Base-by-base conservation (phyloP, 2,113 vertebrate genomes). In the Lonchura striata region DNA sequence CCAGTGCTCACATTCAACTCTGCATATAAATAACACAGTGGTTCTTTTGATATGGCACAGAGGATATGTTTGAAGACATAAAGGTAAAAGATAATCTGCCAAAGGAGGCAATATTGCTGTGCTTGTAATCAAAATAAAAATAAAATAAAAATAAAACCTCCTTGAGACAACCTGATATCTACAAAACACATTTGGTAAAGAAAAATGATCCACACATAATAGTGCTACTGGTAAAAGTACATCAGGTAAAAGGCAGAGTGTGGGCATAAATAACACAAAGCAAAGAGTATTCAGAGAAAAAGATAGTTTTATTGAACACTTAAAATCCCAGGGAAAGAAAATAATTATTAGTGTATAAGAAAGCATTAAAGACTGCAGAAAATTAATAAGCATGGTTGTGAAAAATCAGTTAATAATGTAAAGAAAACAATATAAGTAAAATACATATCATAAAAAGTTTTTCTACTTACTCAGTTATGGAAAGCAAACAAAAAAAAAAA, bases 341-440 rank as follows among this genome's bases (percentile, higher is more conserved):
- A 65, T 39, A 64, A 35, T 35, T 4, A 82, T 52, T 81, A 75
- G 5, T 47, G 35, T 64, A 64, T 9, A 91, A 95, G 61, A 60
- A 90, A 89, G 12, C 31, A 68, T 39, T 69, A 87, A 88, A n/a
- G 35, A 41, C 6, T 53, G 9, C 50, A 85, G 79, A 59, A 96
- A 93, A 83, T 90, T 71, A 95, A 53, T 80, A 78, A 79, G 39
- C 35, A 88, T 1, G 1, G 9, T n/a, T 63, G 21, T 1, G 13
- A 47, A 20, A 39, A 97, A 96, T 49, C 28, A 59, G 16, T 14
- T n/a, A n/a, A n/a, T 82, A 94, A 82, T 68, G 86, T 70, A 92
- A 96, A 96, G 23, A 76, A 59, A 90, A 78, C 4, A 64, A 47
- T 37, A 93, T 30, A 95, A 94, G 77, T 57, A 39, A 74, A 75